Evolutionary conservation across 2,888 invertebrate species (phyloP).

Genomic region (Drosophila ochracea): DNA sequence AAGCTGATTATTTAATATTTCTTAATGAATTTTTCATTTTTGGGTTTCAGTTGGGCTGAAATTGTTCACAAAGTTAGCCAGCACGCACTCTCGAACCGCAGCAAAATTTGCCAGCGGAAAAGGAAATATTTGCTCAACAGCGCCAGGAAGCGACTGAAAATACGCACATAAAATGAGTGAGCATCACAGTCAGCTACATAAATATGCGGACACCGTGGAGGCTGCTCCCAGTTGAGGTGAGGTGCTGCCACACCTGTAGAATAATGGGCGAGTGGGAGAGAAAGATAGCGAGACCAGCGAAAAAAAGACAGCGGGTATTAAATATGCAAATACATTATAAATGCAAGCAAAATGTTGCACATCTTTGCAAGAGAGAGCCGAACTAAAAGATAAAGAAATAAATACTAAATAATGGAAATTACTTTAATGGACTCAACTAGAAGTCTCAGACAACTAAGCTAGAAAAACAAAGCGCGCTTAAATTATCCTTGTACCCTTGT

Average conservation of each 20-base stretch:
- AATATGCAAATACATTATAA: conserved; percentile 69
- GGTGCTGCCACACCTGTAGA: conserved; percentile 24
- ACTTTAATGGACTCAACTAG: conserved; percentile 32
- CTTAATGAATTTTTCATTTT: conserved; percentile 68
- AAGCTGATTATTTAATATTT: conserved; percentile 80
- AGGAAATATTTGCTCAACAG: conserved; percentile 53
- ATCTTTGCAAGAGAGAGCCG: conserved; percentile 13
- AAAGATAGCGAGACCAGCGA: conserved; percentile 14
- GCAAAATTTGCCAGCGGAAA: conserved; percentile 26
- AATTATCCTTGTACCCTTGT: background rate
- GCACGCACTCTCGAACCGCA: conserved; percentile 28
- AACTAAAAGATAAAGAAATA: background rate
- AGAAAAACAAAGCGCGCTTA: background rate
- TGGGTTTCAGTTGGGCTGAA: background rate
- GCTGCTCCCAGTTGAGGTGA: background rate
- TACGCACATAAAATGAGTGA: conserved; percentile 19
- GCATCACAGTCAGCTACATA: conserved; percentile 17
- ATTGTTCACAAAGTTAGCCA: conserved; percentile 11
- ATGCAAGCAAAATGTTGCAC: conserved; percentile 67
- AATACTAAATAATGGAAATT: conserved; percentile 43
- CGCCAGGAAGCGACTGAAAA: background rate
- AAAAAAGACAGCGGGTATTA: conserved; percentile 54
- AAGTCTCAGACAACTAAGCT: background rate
- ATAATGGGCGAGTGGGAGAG: background rate
- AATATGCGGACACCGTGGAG: conserved; percentile 28